Percentiles rank a stretch among this genome's conserved stretches.
These are phyloP conservation scores for Microplitis demolitor DNA, from an alignment of 1,140 invertebrate species.

Conservation along the genomic window DNA sequence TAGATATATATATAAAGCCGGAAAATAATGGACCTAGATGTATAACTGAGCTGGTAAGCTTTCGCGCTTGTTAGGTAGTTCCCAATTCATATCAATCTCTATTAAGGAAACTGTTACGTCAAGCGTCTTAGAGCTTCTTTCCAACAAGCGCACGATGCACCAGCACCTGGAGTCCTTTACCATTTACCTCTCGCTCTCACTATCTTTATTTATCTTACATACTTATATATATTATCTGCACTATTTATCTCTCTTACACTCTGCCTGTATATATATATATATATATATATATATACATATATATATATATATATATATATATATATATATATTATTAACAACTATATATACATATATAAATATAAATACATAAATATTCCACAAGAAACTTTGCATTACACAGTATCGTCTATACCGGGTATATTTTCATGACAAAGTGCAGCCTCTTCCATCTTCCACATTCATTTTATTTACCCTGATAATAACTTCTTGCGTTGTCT, in stretches of 20 bases:
- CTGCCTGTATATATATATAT: too few species aligned
- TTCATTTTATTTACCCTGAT: not conserved
- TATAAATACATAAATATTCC: too few species aligned
- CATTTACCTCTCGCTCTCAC: not conserved
- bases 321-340: too few species aligned
- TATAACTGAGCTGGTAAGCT: constrained; percentile 9
- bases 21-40: constrained; percentile 16
- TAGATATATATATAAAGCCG: not conserved
- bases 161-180: constrained; percentile 7
- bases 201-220: not conserved
- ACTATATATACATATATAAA: too few species aligned
- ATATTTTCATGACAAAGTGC: not conserved
- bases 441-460: not conserved
- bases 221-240: not conserved
- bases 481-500: not conserved
- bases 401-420: not conserved
- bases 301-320: too few species aligned
- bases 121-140: constrained; percentile 17
- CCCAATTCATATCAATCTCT: constrained; percentile 28
- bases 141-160: not conserved
- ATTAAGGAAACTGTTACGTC: constrained; percentile 20
- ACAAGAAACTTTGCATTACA: too few species aligned
- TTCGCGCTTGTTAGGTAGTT: constrained; percentile 11
- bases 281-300: too few species aligned
- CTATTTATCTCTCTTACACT: too few species aligned